Evolutionary conservation across 2,888 invertebrate species (phyloP).

Genomic region (Cyaniris semiargus): DNA sequence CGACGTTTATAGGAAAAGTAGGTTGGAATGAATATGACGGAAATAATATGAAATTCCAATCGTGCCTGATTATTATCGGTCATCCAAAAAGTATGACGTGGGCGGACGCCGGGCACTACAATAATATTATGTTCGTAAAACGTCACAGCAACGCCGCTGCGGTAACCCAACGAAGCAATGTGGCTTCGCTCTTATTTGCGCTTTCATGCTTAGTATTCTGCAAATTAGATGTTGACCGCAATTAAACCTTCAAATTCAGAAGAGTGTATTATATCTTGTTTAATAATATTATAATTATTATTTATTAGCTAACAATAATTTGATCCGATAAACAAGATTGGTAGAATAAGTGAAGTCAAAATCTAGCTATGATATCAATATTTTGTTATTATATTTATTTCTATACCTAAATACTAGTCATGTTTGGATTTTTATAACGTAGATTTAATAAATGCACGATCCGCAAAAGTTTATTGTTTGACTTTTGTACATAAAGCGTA

Average conservation of each 20-base stretch:
- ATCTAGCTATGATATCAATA: background rate
- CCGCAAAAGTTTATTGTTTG: constrained; percentile 33
- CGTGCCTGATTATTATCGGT: too few species aligned
- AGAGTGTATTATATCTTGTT: background rate
- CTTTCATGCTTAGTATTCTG: constrained; percentile 2
- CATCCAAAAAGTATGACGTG: too few species aligned
- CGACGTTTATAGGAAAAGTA: too few species aligned
- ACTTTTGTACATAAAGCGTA: constrained; percentile 40
- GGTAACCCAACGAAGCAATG: background rate
- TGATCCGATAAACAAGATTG: background rate
- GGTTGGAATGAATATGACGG: too few species aligned
- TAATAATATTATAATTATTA: background rate
- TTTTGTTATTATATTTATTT: constrained; percentile 26
- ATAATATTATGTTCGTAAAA: background rate
- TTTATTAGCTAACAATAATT: background rate
- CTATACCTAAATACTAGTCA: constrained; percentile 53
- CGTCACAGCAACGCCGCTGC: too few species aligned
- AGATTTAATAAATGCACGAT: constrained; percentile 36
- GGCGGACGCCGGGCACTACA: too few species aligned
- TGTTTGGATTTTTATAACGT: constrained; percentile 37
- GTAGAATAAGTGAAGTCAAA: background rate
- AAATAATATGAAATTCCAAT: too few species aligned
- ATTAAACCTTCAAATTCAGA: background rate
- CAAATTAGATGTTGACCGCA: constrained; percentile 15
- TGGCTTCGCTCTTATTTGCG: background rate